Base-by-base conservation (phyloP, 2,888 invertebrate genomes). In the Corbicula japonica region DNA sequence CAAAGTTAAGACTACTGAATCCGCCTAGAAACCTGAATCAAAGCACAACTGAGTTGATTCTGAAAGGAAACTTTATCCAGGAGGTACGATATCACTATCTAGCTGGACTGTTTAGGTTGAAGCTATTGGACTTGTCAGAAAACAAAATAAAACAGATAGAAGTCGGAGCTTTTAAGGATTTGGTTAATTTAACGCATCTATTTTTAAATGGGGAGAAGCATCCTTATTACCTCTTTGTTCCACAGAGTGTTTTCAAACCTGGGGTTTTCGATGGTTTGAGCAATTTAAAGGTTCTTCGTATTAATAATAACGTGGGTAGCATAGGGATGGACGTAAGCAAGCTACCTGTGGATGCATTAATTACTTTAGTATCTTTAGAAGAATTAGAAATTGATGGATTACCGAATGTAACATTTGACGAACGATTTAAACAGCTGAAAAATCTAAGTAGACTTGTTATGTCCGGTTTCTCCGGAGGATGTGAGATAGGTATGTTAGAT, bases 381-480 rank as follows among this genome's bases (percentile, higher is more conserved):
- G n/a, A 21, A 26, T 60, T 80, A 18, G 34, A 28, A 2, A 56
- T 80, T 21, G 80, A 80, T 35, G 80, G 80, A 18, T n/a, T 73
- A 2, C 3, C 2, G 3, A 60, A 69, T 44, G 60, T 58, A n/a
- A 60, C 10, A 15, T 80, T 80, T 46, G 60, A 50, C 48, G 54
- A 58, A 28, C 61, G 35, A 26, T 80, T 76, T 23, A 56, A 32
- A 23, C 23, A 38, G 3, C 50, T 80, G 18, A 60, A 61, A 26
- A 41, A 73, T 21, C 56, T 80, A 0, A 62, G 60, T 8, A 60
- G 50, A 6, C 38, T 80, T 2, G 46, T 35, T n/a, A 60, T 80
- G 65, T 58, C 76, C 1, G 76, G 73, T 0, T 54, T 18, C 5
- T 10, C 12, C 1, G 73, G 69, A 1, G 30, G 32, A 18, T 80